Evolutionary conservation across 2,888 invertebrate genomes (phyloP).

Genomic region (Chelonus formosanus): DNA sequence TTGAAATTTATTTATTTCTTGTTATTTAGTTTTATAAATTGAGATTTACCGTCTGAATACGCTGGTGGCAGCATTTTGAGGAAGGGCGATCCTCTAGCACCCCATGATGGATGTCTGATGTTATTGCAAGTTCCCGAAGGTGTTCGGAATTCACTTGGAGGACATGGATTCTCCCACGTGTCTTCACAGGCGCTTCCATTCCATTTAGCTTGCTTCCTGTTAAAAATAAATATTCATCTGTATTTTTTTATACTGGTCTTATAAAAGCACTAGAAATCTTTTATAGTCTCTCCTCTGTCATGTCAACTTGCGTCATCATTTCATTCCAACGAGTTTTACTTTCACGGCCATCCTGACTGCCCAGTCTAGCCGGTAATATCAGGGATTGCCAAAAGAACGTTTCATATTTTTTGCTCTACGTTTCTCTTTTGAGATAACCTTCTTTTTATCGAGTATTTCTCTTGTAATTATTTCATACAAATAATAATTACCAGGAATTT

Average conservation of each 20-base stretch:
- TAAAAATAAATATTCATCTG: conserved; percentile 24
- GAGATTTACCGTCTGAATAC: conserved; percentile 75
- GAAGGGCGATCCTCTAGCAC: conserved; percentile 81
- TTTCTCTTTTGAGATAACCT: conserved; percentile 6
- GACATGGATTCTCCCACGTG: conserved; percentile 70
- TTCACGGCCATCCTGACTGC: conserved; percentile 30
- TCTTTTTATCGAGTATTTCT: conserved; percentile 6
- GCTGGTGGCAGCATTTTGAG: conserved; percentile 76
- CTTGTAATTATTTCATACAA: conserved; percentile 16
- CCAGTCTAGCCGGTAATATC: conserved; percentile 23
- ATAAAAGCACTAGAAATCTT: not conserved
- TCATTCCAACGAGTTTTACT: conserved; percentile 30
- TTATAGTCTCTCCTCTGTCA: conserved; percentile 14
- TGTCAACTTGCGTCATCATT: conserved; percentile 31
- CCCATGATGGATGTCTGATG: conserved; percentile 85
- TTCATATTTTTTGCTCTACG: conserved; percentile 9
- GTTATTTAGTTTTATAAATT: not conserved
- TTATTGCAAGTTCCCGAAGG: conserved; percentile 90
- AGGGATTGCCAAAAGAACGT: conserved; percentile 15
- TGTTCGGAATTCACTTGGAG: conserved; percentile 83
- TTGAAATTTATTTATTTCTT: no score
- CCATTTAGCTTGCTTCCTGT: conserved; percentile 48
- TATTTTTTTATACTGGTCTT: not conserved
- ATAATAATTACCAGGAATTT: conserved; percentile 49
- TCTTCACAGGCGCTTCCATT: conserved; percentile 30